A percentile compares a stretch with the other conserved stretches of the same genome.
Evolutionary conservation across 1,140 invertebrate species (phyloP).

Genomic region (Diuraphis noxia): DNA sequence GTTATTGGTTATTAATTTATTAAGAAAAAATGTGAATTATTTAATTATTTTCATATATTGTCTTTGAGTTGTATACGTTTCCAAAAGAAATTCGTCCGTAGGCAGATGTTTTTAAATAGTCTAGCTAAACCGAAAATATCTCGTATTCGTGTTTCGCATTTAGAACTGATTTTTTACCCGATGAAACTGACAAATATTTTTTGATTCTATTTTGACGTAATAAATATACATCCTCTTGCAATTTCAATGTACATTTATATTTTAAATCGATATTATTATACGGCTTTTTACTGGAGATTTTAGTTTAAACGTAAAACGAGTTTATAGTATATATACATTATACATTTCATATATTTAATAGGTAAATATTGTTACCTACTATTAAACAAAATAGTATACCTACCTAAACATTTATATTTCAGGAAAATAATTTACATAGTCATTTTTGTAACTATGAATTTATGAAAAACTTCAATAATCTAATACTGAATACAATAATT

Average conservation of each 20-base stretch:
- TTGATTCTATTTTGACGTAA: not conserved
- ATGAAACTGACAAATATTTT: not conserved
- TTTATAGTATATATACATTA: not conserved
- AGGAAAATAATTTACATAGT: not conserved
- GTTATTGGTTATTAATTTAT: not conserved
- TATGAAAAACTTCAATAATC: not conserved
- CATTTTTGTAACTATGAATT: not conserved
- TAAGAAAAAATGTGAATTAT: not conserved
- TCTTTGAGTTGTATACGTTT: not conserved
- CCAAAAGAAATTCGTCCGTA: not conserved
- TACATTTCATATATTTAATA: not conserved
- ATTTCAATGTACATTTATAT: not conserved
- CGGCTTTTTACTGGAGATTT: not conserved
- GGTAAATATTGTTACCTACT: not conserved
- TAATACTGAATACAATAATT: not conserved
- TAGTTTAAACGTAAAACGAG: not conserved
- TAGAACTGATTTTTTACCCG: not conserved
- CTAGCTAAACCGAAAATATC: not conserved
- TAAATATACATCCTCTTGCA: not conserved
- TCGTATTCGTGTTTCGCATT: not conserved
- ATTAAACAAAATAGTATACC: not conserved
- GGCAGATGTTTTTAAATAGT: not conserved
- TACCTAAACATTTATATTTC: not conserved
- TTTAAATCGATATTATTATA: not conserved
- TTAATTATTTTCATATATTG: not conserved